Conservation (phyloP, 1,140 invertebrate species). For the Muscidifurax raptorellus region DNA sequence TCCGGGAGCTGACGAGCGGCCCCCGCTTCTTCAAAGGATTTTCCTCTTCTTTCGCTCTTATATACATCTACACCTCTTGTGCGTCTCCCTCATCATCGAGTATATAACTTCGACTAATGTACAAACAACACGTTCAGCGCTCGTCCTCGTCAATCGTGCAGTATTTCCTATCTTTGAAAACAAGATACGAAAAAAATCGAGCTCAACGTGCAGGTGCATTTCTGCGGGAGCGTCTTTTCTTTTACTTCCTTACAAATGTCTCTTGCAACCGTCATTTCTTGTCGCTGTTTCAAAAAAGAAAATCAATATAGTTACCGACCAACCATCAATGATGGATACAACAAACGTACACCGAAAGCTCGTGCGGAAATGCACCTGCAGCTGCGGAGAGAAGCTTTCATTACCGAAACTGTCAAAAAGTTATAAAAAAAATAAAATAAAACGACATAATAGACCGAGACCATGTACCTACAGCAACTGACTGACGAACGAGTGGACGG, state of each 20-base stretch:
- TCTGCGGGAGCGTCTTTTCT: constrained; percentile 49
- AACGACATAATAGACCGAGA: constrained; percentile 17
- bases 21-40: not conserved
- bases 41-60: constrained; percentile 7
- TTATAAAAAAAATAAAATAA: constrained; percentile 4
- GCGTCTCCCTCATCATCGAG: not conserved
- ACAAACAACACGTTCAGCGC: constrained; percentile 51
- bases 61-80: not conserved
- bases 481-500: constrained; percentile 7
- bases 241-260: not conserved
- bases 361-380: constrained; percentile 35
- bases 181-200: constrained; percentile 46
- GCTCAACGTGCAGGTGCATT: constrained; percentile 62
- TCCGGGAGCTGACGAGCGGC: not conserved
- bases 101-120: not conserved
- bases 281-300: not conserved
- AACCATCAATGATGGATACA: not conserved
- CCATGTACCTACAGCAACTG: constrained; percentile 22
- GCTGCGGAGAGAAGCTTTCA: not conserved
- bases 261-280: not conserved
- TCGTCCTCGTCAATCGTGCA: constrained; percentile 63
- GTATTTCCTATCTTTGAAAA: constrained; percentile 64
- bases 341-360: not conserved
- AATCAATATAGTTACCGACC: not conserved
- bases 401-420: not conserved